Percentiles rank a stretch among this genome's conserved stretches.
Conservation (phyloP, 1,140 invertebrate species). For the Achatina immaculata region DNA sequence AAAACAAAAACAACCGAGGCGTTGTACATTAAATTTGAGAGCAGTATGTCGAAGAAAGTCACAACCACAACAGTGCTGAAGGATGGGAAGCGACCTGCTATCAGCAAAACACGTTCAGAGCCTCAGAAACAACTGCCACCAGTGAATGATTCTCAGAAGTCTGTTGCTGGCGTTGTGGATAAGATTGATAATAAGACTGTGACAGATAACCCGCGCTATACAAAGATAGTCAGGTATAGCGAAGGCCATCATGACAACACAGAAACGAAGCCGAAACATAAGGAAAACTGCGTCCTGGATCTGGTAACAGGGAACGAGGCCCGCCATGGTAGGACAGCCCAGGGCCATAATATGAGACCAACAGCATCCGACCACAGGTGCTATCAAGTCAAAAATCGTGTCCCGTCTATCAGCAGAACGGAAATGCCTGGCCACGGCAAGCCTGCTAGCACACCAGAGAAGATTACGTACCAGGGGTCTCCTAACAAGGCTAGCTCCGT, state of each 20-base stretch:
- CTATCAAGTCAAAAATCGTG: not conserved
- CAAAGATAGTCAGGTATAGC: not conserved
- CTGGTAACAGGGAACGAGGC: not conserved
- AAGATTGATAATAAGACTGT: not conserved
- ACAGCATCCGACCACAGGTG: not conserved
- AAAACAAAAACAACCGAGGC: slow-evolving; percentile 34
- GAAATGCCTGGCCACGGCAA: not conserved
- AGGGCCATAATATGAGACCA: not conserved
- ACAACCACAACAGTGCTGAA: slow-evolving; percentile 15
- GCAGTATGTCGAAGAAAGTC: slow-evolving; percentile 30
- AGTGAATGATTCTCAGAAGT: not conserved
- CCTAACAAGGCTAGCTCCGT: not conserved
- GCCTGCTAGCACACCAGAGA: not conserved
- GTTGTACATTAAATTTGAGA: slow-evolving; percentile 31
- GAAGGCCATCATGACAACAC: not conserved
- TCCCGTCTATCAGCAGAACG: not conserved
- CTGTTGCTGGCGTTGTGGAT: not conserved
- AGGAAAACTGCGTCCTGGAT: not conserved
- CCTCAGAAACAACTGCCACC: not conserved
- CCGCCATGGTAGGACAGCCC: not conserved
- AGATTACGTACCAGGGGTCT: not conserved
- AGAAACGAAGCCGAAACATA: not conserved
- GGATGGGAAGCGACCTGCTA: not conserved
- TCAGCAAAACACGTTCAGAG: not conserved
- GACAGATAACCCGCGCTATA: not conserved